These are phyloP conservation scores for Thaumetopoea pityocampa DNA, from an alignment of 1,140 invertebrate genomes.

Conservation along the genomic window DNA sequence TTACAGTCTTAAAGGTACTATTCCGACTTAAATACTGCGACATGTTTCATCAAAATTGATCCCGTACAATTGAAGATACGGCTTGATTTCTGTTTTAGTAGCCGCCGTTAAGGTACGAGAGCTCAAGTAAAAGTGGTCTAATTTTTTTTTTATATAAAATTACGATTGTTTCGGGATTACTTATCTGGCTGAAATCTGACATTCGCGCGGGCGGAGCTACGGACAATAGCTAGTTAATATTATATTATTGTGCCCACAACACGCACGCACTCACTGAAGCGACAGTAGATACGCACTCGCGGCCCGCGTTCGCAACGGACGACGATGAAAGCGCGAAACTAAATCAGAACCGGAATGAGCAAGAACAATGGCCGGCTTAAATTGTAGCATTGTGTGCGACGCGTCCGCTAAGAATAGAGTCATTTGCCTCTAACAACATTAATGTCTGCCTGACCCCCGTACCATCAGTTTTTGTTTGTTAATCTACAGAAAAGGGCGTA, in stretches of 20 bases:
- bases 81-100: no score
- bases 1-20: no score
- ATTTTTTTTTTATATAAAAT: no score
- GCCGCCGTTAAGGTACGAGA: no score
- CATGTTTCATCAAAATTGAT: no score
- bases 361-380: slow-evolving; percentile 66
- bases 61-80: no score
- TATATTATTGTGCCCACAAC: slow-evolving; percentile 11
- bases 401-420: slow-evolving; percentile 65
- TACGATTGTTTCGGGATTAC: no score
- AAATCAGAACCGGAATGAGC: slow-evolving; percentile 61
- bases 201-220: no score
- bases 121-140: no score
- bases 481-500: slow-evolving; percentile 74
- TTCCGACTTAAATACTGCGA: no score
- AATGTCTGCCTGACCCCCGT: slow-evolving; percentile 60
- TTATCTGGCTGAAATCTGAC: no score
- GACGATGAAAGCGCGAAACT: slow-evolving; percentile 67
- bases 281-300: slow-evolving; percentile 13
- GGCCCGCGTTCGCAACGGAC: slow-evolving; percentile 51
- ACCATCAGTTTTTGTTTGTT: slow-evolving; percentile 75
- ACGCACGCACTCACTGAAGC: slow-evolving; percentile 14
- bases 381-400: slow-evolving; percentile 66
- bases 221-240: slow-evolving; percentile 6
- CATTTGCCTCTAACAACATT: slow-evolving; percentile 71